Evolutionary conservation across 2,888 invertebrate genomes (phyloP), one percentile per base, ranked within the genome.

Genomic region (Spisula subtruncata): DNA sequence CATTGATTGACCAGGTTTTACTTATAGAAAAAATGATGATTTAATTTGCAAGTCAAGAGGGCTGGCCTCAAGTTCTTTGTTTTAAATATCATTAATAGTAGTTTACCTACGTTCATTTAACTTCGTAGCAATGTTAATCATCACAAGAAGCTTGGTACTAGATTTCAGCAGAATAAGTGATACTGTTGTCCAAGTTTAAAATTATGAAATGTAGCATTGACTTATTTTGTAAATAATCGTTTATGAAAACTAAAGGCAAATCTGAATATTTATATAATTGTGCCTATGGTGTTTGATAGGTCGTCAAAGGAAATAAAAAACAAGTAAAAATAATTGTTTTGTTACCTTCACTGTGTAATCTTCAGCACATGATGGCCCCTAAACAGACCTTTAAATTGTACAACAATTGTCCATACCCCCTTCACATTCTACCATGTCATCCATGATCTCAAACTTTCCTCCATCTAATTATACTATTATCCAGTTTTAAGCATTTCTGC

Each of bases 301-400:
- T 8, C 18, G 75, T 32, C 32, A 75, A 75, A 32, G 75, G 35
- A 18, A 75, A 75, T 75, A 75, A 75, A 32, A 75, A 75, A 75
- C 75, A 75, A 75, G 75, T 75, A 75, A 75, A 75, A 32, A 71
- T 48, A 1, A n/a, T 25, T 25, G 1, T 66, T n/a, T 56, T 56
- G 16, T 56, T 56, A 18, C 56, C 20, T 0, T 18, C 56, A 56
- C 56, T n/a, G 56, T 56, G 20, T 56, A 56, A 66, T 25, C 60
- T 25, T 25, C 10, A 10, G 25, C 60, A 66, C 60, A 66, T 25
- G 60, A 66, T 25, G 60, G 60, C 25, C n/a, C 60, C 60, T 66
- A 66, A n/a, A 66, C 12, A 6, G n/a, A 66, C 60, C 60, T 14
- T 41, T 51, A 51, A 66, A 25, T 25, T 25, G 2, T 25, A 25